phyloP scores from a whole-genome alignment of 2,888 invertebrate species.

The Drosophila neoperkinsi region DNA sequence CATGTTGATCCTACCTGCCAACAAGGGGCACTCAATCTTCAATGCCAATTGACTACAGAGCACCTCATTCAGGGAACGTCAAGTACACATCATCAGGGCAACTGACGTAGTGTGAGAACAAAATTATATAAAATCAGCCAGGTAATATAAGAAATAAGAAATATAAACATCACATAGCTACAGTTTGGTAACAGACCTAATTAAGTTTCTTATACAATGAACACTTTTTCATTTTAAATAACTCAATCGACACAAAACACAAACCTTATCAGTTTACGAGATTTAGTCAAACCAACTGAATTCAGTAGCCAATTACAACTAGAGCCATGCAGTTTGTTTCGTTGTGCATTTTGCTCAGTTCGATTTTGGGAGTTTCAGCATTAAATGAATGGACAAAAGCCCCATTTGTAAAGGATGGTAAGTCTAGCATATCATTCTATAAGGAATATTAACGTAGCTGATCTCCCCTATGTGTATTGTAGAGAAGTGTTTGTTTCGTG shows the following conservation, averaged over 20 bases:
- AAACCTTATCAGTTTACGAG: not conserved
- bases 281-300: not conserved
- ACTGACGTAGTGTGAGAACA: conserved; percentile 72
- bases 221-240: conserved; percentile 4
- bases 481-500: conserved; percentile 39
- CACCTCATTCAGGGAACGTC: conserved; percentile 44
- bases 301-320: conserved; percentile 14
- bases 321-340: conserved; percentile 25
- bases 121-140: conserved; percentile 38
- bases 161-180: not conserved
- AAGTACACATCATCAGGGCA: conserved; percentile 53
- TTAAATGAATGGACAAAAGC: not conserved
- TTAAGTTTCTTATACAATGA: not conserved
- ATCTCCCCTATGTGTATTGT: not conserved
- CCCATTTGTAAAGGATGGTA: conserved; percentile 16
- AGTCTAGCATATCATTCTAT: not conserved
- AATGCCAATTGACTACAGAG: conserved; percentile 41
- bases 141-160: not conserved
- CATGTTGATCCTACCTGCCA: conserved; percentile 40
- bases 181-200: not conserved
- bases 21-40: conserved; percentile 54
- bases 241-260: not conserved
- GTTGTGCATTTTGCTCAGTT: not conserved
- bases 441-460: not conserved
- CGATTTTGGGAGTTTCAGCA: not conserved